Base-by-base conservation (phyloP, 1,140 invertebrate genomes). In the Elymnias hypermnestra region DNA sequence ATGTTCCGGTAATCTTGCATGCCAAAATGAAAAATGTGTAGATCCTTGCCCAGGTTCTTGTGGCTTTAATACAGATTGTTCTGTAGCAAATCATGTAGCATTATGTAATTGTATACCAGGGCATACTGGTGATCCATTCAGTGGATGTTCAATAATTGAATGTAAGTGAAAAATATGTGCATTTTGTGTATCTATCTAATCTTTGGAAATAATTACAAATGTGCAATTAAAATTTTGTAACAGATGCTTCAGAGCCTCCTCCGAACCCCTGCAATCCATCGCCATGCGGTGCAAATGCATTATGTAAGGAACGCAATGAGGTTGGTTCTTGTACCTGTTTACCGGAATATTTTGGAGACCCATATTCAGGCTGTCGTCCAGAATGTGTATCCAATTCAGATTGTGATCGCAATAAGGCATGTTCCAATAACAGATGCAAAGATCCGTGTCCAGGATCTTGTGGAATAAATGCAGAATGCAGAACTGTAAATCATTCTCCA, bases 341-440 rank as follows among this genome's bases (percentile, higher is more conserved):
- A 50, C 88, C 92, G 0, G 94, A 94, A 76, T 95, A 95, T 63
- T 94, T 93, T 51, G 94, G 94, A 21, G 94, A 95, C 81, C 94
- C 94, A 19, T 95, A 94, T 58, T 93, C 90, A 7, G 93, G 94
- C n/a, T 95, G 94, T 70, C 89, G 93, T 48, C 94, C 94, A 1
- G 93, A 95, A 87, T 95, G 94, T 75, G 92, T 94, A 4, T 92
- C 91, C 1, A 95, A 95, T 71, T 90, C 92, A 9, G 94, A 97
- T 61, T 95, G 94, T 56, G 89, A 92, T 57, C 88, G 92, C 13
- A 91, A 89, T 41, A 91, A 89, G 63, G 92, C 94, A 2, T 96
- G 94, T 63, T 87, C 94, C 22, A 94, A 93, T 63, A 93, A 95
- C 63, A 94, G 94, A 86, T 96, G 94, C 63, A 88, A 89, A 51